Conservation (phyloP, 2,113 vertebrate species). For the Dissostichus mawsoni region DNA sequence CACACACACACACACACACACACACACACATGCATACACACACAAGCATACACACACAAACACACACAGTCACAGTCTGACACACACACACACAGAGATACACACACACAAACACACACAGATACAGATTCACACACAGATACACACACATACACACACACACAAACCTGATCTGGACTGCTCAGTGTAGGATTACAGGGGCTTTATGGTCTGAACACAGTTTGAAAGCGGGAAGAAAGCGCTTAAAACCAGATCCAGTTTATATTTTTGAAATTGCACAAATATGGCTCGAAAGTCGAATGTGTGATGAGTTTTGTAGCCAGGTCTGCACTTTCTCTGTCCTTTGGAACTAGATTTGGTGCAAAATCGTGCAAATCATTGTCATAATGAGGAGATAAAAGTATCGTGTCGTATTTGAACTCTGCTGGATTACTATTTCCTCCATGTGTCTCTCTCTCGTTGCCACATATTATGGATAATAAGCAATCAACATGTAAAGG, state of each 20-base stretch:
- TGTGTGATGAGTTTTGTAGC: neutral
- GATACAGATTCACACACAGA: neutral
- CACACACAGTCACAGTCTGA: neutral
- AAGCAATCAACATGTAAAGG: neutral
- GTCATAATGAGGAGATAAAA: neutral
- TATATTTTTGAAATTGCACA: neutral
- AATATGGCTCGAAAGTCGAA: neutral
- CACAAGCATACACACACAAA: neutral
- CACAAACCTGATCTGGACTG: neutral
- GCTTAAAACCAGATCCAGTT: neutral
- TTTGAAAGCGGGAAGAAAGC: neutral
- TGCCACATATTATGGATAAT: constrained; percentile 15
- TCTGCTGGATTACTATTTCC: no score
- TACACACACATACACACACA: neutral
- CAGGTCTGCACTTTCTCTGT: no score
- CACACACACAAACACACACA: neutral
- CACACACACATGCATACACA: neutral
- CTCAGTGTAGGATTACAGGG: neutral
- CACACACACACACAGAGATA: neutral
- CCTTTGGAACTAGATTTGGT: neutral
- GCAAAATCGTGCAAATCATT: neutral
- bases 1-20: neutral
- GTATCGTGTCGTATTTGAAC: neutral
- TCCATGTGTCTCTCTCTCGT: neutral
- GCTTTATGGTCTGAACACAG: constrained; percentile 1